Conservation (phyloP, 2,797 vertebrate genomes). For the Morus bassanus region DNA sequence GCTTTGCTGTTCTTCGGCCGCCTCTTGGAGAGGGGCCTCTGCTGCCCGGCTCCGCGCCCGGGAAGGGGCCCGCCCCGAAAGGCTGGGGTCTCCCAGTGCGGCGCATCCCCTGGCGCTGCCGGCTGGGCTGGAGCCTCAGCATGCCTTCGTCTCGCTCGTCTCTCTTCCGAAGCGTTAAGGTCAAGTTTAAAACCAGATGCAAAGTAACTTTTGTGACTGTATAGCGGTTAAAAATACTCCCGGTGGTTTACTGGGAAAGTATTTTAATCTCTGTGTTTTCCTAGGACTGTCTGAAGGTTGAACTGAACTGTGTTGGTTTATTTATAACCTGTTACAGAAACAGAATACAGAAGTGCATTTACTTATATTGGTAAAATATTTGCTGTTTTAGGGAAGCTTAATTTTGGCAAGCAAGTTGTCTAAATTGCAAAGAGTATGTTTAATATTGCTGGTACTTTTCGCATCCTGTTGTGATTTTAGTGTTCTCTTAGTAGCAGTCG, state of each 20-base stretch:
- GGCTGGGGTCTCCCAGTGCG: not conserved
- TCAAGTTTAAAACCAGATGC: not conserved
- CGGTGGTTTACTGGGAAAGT: conserved; percentile 35
- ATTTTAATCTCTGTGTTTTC: conserved; percentile 54
- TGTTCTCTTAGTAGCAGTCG: not conserved
- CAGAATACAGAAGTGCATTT: not conserved
- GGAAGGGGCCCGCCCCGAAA: not conserved
- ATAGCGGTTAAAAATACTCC: conserved; percentile 59
- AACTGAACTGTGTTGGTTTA: not conserved
- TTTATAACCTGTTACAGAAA: conserved; percentile 24
- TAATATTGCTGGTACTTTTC: not conserved
- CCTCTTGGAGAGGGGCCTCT: not conserved
- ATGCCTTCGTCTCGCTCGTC: accelerated
- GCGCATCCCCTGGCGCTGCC: not conserved
- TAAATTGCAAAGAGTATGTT: not conserved
- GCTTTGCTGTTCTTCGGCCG: too few relatives aligned
- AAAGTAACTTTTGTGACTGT: conserved; percentile 25
- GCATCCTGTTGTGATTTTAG: not conserved
- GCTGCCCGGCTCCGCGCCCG: too few relatives aligned
- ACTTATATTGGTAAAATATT: not conserved
- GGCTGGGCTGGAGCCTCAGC: not conserved
- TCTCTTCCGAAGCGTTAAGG: not conserved
- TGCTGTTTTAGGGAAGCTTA: not conserved
- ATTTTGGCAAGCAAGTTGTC: not conserved
- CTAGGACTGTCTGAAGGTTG: not conserved